These are phyloP conservation scores for Petromus typicus DNA, from an alignment of 2,113 vertebrate genomes.

Conservation along the genomic window DNA sequence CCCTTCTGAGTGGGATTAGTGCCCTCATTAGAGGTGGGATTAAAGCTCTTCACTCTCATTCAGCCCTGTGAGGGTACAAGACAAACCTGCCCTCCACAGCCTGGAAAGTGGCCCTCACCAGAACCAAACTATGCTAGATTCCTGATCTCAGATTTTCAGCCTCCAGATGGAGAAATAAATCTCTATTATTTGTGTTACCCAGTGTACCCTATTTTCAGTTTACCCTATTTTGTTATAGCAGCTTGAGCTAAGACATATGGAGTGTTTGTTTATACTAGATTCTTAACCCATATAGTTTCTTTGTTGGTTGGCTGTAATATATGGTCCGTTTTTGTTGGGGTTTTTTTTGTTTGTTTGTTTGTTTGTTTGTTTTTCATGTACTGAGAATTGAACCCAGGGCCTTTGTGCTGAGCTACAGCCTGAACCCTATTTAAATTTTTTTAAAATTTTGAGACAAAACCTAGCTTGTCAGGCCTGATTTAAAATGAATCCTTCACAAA, in stretches of 20 bases:
- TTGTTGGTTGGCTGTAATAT: neutral
- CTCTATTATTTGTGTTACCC: neutral
- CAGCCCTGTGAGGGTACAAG: neutral
- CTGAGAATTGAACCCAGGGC: neutral
- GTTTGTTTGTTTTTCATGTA: neutral
- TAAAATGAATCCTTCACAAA: too few relatives aligned
- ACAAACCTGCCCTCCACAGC: neutral
- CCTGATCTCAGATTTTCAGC: neutral
- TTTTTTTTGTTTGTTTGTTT: too few relatives aligned
- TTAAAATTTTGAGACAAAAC: neutral
- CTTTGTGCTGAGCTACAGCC: neutral
- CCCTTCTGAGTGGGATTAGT: neutral
- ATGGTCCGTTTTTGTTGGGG: too few relatives aligned
- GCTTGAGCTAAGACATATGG: neutral
- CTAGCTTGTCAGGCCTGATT: neutral
- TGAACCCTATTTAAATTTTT: neutral
- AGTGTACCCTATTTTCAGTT: neutral
- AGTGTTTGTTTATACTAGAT: neutral
- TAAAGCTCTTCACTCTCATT: neutral
- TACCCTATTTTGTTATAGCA: neutral
- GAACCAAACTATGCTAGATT: neutral
- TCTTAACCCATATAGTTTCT: neutral
- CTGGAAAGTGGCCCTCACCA: neutral
- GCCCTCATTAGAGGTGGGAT: neutral
- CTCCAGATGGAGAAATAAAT: neutral